Evolutionary conservation across 2,888 invertebrate species (phyloP).

Genomic region (Helicoverpa assulta): DNA sequence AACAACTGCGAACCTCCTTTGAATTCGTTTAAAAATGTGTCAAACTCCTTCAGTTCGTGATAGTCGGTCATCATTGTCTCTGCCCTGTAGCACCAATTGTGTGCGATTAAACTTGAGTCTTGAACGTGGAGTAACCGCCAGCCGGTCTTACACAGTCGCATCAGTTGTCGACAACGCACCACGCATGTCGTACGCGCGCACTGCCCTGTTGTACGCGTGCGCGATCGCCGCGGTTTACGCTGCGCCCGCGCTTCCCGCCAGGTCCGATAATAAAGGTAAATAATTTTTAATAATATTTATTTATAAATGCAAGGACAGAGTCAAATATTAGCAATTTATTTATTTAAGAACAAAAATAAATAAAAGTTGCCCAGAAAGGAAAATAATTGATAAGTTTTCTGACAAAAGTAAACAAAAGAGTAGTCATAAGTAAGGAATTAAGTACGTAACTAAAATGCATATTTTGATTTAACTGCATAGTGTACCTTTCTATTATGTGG

Average conservation of each 20-base stretch:
- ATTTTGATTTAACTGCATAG: no score
- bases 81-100: slow-evolving; percentile 45
- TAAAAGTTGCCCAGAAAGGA: no score
- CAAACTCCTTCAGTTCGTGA: not conserved
- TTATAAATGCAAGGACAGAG: no score
- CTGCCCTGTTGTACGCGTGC: slow-evolving; percentile 76
- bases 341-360: no score
- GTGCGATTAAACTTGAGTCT: slow-evolving; percentile 34
- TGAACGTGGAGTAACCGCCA: slow-evolving; percentile 24
- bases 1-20: not conserved
- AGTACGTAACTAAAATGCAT: no score
- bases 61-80: not conserved
- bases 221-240: slow-evolving; percentile 74
- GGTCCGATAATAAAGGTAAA: slow-evolving; percentile 77
- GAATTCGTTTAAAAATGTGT: not conserved
- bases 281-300: not conserved
- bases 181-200: slow-evolving; percentile 81
- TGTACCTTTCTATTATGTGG: no score
- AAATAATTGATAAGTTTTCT: no score
- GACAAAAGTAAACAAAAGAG: no score
- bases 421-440: no score
- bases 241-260: slow-evolving; percentile 79
- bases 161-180: slow-evolving; percentile 66
- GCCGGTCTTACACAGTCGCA: slow-evolving; percentile 10
- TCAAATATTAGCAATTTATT: no score